These are phyloP conservation scores for Augiades crinisus DNA, from an alignment of 2,888 invertebrate genomes.

Conservation along the genomic window DNA sequence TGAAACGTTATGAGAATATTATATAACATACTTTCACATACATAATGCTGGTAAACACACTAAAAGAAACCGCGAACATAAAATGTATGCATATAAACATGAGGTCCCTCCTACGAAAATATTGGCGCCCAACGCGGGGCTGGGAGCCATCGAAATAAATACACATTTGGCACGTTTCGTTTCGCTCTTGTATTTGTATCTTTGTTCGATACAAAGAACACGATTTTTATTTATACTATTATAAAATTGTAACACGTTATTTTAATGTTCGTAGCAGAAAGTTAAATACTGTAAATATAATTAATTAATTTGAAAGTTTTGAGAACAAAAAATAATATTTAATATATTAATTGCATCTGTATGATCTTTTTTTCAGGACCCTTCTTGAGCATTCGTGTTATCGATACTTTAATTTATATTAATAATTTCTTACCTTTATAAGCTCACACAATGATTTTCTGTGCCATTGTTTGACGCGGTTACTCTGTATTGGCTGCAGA, in stretches of 20 bases:
- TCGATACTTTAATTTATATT: too few relatives aligned
- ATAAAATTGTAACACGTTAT: neutral
- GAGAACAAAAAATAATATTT: too few relatives aligned
- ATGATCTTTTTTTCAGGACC: neutral
- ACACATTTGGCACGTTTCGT: neutral
- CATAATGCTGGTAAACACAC: too few relatives aligned
- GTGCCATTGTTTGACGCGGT: too few relatives aligned
- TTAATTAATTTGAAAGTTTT: too few relatives aligned
- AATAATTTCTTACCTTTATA: too few relatives aligned
- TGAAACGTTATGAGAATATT: too few relatives aligned
- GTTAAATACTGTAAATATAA: too few relatives aligned
- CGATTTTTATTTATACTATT: neutral
- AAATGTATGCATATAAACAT: neutral
- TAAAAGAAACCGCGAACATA: neutral
- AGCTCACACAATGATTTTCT: too few relatives aligned
- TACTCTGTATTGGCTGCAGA: too few relatives aligned
- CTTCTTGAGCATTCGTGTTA: too few relatives aligned
- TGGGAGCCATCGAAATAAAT: neutral
- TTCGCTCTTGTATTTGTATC: neutral
- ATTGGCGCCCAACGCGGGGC: constrained; percentile 38
- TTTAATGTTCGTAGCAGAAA: neutral
- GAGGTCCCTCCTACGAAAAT: neutral
- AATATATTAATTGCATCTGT: neutral
- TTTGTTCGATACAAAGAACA: neutral
- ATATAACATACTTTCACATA: too few relatives aligned